These are phyloP conservation scores for Ormyrus pomaceus DNA, from an alignment of 2,888 invertebrate genomes.

Conservation along the genomic window DNA sequence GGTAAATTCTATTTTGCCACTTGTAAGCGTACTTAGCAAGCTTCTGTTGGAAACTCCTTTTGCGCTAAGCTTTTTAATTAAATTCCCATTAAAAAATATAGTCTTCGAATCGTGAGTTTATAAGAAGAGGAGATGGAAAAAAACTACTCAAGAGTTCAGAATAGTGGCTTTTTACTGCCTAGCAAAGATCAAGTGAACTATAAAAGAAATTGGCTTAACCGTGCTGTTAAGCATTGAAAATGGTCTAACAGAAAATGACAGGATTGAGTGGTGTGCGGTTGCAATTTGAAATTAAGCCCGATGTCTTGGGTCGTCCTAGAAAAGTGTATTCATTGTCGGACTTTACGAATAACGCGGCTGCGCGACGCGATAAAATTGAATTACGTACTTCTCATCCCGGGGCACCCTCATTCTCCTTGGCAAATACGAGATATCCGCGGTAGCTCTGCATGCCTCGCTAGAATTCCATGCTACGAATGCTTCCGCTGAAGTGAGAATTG, in stretches of 20 bases:
- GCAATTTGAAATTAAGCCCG: conserved; percentile 31
- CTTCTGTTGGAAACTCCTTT: too few relatives aligned
- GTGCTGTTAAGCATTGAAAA: conserved; percentile 11
- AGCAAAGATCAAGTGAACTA: conserved; percentile 6
- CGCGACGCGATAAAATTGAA: conserved; percentile 42
- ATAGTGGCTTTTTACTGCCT: neutral
- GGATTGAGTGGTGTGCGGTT: neutral
- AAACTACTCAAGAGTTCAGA: neutral
- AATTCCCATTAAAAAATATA: too few relatives aligned
- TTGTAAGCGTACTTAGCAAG: too few relatives aligned
- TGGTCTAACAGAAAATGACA: conserved; percentile 29
- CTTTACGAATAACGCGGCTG: conserved; percentile 2
- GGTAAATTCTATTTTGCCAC: too few relatives aligned
- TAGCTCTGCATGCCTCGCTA: neutral
- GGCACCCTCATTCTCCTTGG: neutral
- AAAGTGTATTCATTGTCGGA: conserved; percentile 23
- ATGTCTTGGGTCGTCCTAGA: conserved; percentile 22
- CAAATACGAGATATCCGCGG: conserved; percentile 23
- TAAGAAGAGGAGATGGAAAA: neutral
- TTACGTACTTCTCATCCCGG: conserved; percentile 29
- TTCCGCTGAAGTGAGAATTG: conserved; percentile 11
- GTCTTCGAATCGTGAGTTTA: neutral
- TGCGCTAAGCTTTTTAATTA: too few relatives aligned
- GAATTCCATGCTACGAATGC: neutral
- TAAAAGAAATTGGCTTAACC: conserved; percentile 26